Base-by-base conservation (phyloP, 1,140 invertebrate species). In the Aphelenchoides fujianensis region DNA sequence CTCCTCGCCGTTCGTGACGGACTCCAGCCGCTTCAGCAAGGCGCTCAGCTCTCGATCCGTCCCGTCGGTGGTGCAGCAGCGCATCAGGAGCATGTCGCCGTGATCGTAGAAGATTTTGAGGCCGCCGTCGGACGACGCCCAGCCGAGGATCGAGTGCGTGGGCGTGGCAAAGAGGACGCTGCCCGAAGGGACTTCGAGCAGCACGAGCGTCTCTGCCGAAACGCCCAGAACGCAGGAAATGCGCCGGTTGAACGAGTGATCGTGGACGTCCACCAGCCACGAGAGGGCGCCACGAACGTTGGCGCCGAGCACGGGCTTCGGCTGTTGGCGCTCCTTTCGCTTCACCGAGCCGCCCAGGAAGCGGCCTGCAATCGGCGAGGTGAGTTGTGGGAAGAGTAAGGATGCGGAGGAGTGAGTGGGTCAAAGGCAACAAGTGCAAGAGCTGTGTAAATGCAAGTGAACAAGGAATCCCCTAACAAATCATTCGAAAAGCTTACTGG, bases 121-220 rank as follows among this genome's bases (percentile, higher is more conserved):
- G 3, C 81, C 81, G 19, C 69, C 73, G 7, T 83, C 82, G 9
- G 74, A 74, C 23, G 69, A 76, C 3, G 90, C 89, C 91, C 91
- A 92, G n/a, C 91, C 91, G 19, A 97, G 88, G 57, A 97, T 89
- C 30, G 90, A 89, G 75, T 89, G 89, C 76, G 91, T 92, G 0
- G 93, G 91, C 19, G 92, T 88, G 9, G 92, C 91, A 77, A 95
- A 93, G 7, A 95, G 89, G 30, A 93, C 91, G 84, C 93, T 91
- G 66, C 91, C 88, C 0, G 90, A 90, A 9, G 76, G 77, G 80
- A 93, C 90, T 85, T 96, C 93, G 52, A 96, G 89, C 9, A 96
- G 85, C 28, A 95, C 92, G 54, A 96, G 86, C 0, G 90, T 91
- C 80, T 95, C 93, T 9, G 90, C 88, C 23, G 92, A 94, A 68